phyloP scores from a whole-genome alignment of 2,113 vertebrate species.

The Salvelinus namaycush region DNA sequence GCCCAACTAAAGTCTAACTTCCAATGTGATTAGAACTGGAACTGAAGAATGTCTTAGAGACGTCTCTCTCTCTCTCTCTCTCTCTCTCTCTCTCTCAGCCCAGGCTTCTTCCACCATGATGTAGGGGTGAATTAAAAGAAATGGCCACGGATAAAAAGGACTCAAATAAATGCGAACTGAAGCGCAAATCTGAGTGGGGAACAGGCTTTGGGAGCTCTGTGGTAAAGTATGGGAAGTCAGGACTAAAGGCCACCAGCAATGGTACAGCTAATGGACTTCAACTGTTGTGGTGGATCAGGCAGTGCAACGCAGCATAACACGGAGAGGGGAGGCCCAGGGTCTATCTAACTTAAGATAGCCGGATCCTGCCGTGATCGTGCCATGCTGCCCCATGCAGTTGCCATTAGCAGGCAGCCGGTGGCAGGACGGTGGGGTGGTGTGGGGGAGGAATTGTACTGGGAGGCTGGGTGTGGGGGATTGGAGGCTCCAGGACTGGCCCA shows the following conservation, averaged over 20 bases:
- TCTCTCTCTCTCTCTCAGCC: neutral
- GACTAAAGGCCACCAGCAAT: neutral
- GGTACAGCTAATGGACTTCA: conserved; percentile 24
- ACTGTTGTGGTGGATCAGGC: neutral
- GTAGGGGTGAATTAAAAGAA: conserved; percentile 43
- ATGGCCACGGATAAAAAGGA: conserved; percentile 20
- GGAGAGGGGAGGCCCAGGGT: neutral
- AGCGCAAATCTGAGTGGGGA: conserved; percentile 31
- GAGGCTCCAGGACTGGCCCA: neutral
- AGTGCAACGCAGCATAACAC: neutral
- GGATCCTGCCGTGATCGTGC: conserved; percentile 35
- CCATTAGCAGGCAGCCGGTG: conserved; percentile 46
- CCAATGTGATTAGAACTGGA: conserved; percentile 53
- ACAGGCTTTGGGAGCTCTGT: conserved; percentile 29
- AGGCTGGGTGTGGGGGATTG: conserved; percentile 9
- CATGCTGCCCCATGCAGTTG: conserved; percentile 20
- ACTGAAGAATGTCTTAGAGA: conserved; percentile 28
- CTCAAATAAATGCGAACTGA: conserved; percentile 26
- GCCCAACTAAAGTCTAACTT: conserved; percentile 33
- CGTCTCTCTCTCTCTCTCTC: neutral
- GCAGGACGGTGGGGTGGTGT: conserved; percentile 9
- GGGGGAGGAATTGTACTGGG: neutral
- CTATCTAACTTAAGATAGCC: conserved; percentile 33
- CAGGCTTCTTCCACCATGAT: conserved; percentile 3
- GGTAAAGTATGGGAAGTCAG: conserved; percentile 25